Percentiles rank a stretch among this genome's conserved stretches.
These are phyloP conservation scores for Petrocephalus sullivani DNA, from an alignment of 2,797 vertebrate genomes.

Conservation along the genomic window DNA sequence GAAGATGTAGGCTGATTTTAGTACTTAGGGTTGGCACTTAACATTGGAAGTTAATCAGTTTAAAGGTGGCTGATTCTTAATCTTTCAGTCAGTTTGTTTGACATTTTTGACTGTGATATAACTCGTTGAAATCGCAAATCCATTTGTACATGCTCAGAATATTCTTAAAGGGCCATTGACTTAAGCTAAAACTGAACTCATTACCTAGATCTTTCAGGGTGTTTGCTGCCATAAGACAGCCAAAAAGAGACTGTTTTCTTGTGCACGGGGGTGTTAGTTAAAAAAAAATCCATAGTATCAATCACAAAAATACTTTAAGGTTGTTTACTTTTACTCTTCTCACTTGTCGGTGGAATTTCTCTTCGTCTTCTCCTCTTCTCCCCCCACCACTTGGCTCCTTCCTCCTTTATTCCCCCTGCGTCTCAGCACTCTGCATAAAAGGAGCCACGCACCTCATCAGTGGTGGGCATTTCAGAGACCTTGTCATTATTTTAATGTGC, in stretches of 20 bases:
- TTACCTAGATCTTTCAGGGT: neutral
- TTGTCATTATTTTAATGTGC: constrained; percentile 19
- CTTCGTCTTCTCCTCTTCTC: constrained; percentile 1
- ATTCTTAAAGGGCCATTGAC: neutral
- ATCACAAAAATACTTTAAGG: constrained; percentile 40
- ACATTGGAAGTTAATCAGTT: neutral
- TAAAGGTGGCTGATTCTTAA: neutral
- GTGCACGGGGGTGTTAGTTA: neutral
- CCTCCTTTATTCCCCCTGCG: constrained; percentile 15
- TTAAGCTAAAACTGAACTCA: neutral
- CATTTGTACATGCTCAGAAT: neutral
- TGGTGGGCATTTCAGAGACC: constrained; percentile 16
- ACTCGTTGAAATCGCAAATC: neutral
- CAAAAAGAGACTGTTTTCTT: neutral
- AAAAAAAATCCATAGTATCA: neutral
- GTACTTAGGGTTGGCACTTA: neutral
- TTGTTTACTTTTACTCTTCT: constrained; percentile 32
- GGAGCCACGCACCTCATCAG: neutral
- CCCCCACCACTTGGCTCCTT: neutral
- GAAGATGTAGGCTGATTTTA: neutral
- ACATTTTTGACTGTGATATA: neutral
- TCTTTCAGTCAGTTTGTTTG: neutral
- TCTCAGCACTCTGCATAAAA: constrained; percentile 15
- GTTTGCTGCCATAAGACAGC: neutral
- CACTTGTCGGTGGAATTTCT: constrained; percentile 25